Base-by-base conservation (phyloP, 2,113 vertebrate genomes). In the Triplophysa dalaica region DNA sequence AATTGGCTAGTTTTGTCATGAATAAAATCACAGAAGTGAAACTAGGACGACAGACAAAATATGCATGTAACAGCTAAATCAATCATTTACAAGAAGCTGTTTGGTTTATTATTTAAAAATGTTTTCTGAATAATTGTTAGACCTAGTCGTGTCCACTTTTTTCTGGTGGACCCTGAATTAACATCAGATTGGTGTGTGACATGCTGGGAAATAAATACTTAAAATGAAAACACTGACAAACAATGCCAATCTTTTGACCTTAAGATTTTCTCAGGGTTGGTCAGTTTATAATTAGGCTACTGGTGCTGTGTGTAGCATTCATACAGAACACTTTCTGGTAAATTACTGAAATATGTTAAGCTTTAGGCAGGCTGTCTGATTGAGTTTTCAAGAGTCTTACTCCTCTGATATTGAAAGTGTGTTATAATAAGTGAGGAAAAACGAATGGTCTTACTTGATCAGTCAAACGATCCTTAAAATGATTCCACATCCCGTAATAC, bases 71-170 rank as follows among this genome's bases (percentile, higher is more conserved):
- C 89, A 89, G 87, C 90, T 87, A 95, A 94, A 95, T 94, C 87
- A 94, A 94, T 94, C 89, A 95, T 95, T 95, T 96, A 96, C 94
- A 97, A 85, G 90, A 89, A 92, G 90, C 90, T 93, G 92, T 95
- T 94, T 93, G 90, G 93, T 92, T 45, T 94, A 91, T 95, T 93
- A 94, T 94, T 90, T 94, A 95, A 94, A 93, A 92, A 94, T 91
- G 94, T 26, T 52, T 80, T 91, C 91, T 84, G 61, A 89, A 84
- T 81, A 81, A 77, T 65, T 56, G 89, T 89, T 93, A 90, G 92
- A 92, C 90, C 92, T 90, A 88, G 91, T 91, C 88, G 88, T 83
- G 83, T 84, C 83, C 84, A 77, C 82, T 86, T 80, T 80, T 85
- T 82, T 81, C 14, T 85, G 41, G 10, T 72, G 84, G 85, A 86